These are phyloP conservation scores for Callosobruchus maculatus DNA, from an alignment of 2,888 invertebrate genomes.

Conservation along the genomic window DNA sequence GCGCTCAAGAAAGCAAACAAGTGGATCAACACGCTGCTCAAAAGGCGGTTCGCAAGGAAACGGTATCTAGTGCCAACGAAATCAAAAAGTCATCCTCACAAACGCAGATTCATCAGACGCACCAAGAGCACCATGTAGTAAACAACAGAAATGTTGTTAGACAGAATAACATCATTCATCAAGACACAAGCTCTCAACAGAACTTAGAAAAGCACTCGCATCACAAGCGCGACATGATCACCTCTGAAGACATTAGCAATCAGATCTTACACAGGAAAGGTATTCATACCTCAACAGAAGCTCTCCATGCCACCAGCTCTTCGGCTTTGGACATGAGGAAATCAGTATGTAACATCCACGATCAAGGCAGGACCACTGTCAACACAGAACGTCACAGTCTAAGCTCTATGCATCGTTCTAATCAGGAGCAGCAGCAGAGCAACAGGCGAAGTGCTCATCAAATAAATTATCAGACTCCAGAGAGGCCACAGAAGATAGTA, in stretches of 20 bases:
- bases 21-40: conserved; percentile 12
- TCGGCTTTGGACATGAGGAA: conserved; percentile 77
- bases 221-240: conserved; percentile 71
- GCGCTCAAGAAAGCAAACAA: conserved; percentile 26
- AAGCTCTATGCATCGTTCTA: conserved; percentile 73
- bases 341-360: conserved; percentile 75
- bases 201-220: conserved; percentile 13
- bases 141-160: conserved; percentile 14
- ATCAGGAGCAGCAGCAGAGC: conserved; percentile 54
- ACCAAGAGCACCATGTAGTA: conserved; percentile 19
- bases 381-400: conserved; percentile 72
- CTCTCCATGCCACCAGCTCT: conserved; percentile 67
- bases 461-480: conserved; percentile 47
- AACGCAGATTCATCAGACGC: conserved; percentile 35
- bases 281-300: conserved; percentile 64
- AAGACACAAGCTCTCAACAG: conserved; percentile 16
- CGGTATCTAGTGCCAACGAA: conserved; percentile 29
- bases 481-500: conserved; percentile 61
- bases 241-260: conserved; percentile 71
- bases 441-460: background rate
- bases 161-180: conserved; percentile 27
- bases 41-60: conserved; percentile 8
- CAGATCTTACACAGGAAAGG: conserved; percentile 76
- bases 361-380: conserved; percentile 66
- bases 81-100: conserved; percentile 44